Conservation (phyloP, 2,797 vertebrate species). For the Agapornis canus region DNA sequence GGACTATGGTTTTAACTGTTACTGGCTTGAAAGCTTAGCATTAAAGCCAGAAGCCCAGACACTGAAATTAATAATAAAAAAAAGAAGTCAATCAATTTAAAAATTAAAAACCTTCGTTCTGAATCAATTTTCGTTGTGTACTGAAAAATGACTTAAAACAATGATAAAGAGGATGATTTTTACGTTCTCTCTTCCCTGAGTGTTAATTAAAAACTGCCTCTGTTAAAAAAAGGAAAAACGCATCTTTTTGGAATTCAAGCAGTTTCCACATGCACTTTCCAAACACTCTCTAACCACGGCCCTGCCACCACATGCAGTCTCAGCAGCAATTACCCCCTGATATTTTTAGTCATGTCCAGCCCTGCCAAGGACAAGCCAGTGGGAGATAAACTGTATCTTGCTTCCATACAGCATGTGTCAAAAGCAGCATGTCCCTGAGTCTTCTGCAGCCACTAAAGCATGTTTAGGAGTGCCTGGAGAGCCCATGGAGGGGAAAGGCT, state of each 20-base stretch:
- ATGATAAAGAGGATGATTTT: background rate
- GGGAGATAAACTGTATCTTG: accelerated
- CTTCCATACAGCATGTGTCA: accelerated
- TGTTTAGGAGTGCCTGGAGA: background rate
- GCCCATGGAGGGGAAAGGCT: background rate
- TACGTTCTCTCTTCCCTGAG: background rate
- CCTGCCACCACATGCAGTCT: background rate
- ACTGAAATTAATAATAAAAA: background rate
- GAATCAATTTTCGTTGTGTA: background rate
- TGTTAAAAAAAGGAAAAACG: accelerated
- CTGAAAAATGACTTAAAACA: background rate
- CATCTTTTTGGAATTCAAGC: background rate
- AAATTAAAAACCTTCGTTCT: background rate
- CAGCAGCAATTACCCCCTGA: background rate
- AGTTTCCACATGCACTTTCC: background rate
- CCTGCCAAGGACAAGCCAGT: background rate
- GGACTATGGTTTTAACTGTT: constrained; percentile 8
- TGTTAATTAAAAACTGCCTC: background rate
- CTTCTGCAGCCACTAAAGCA: background rate
- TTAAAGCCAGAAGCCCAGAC: background rate
- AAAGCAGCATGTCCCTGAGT: background rate
- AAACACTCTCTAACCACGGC: background rate
- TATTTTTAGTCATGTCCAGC: background rate
- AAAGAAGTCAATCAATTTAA: background rate
- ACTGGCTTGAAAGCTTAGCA: constrained; percentile 23